These are phyloP conservation scores for Halocynthia roretzi DNA, from an alignment of 23 tunicate species.

Conservation along the genomic window DNA sequence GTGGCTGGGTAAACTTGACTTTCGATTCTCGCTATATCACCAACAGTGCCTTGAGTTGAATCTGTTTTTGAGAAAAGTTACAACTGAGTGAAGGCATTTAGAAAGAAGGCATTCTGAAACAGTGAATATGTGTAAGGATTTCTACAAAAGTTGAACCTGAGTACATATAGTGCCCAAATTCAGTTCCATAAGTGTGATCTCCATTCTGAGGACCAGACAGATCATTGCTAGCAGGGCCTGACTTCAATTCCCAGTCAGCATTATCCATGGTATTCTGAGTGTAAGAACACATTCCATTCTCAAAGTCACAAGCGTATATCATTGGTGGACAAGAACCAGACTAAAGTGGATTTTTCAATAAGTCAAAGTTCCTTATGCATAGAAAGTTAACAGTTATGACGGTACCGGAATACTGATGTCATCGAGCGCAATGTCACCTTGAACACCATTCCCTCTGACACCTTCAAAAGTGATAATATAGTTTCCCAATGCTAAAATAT, in stretches of 20 bases:
- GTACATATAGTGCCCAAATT: constrained; percentile 52
- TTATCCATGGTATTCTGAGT: constrained; percentile 43
- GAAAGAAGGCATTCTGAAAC: too few species aligned
- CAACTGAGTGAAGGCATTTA: too few species aligned
- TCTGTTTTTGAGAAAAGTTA: too few species aligned
- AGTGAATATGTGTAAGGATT: too few species aligned
- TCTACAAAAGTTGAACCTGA: too few species aligned
- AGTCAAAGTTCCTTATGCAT: background rate
- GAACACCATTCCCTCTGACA: constrained; percentile 57
- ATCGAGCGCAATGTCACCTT: constrained; percentile 89
- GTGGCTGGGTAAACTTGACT: constrained; percentile 61
- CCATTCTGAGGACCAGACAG: constrained; percentile 67
- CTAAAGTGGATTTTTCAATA: constrained; percentile 11
- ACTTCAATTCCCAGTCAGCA: constrained; percentile 30
- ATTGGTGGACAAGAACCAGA: constrained; percentile 38
- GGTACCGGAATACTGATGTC: constrained; percentile 47
- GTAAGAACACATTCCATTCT: constrained; percentile 72
- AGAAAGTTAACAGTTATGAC: background rate
- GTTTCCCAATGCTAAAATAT: constrained; percentile 29
- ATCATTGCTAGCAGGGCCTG: constrained; percentile 38
- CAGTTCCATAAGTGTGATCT: constrained; percentile 83
- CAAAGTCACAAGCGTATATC: constrained; percentile 56
- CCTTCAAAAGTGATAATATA: constrained; percentile 59
- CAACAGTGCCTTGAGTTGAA: constrained; percentile 16
- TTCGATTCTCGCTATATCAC: constrained; percentile 51